phyloP scores from a whole-genome alignment of 2,113 vertebrate genomes.

The Orthonyx spaldingii region DNA sequence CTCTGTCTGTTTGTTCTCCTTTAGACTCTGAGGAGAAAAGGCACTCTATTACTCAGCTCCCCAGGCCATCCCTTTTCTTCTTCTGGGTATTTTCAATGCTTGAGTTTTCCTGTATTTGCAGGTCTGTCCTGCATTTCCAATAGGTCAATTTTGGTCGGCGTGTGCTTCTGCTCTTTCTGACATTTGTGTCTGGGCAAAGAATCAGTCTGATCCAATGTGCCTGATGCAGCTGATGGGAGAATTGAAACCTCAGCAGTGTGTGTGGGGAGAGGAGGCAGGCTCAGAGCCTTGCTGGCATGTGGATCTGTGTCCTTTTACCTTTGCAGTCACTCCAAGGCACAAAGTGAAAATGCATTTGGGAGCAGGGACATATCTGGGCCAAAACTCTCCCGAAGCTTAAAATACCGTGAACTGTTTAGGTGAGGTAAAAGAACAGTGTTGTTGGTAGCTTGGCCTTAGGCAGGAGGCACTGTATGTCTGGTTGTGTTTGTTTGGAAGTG shows the following conservation, averaged over 20 bases:
- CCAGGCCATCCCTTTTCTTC: background rate
- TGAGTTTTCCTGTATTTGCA: background rate
- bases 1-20: background rate
- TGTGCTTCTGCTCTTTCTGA: background rate
- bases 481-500: background rate
- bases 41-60: background rate
- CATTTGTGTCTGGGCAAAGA: background rate
- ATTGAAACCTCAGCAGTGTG: fast-evolving
- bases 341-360: background rate
- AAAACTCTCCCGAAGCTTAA: background rate
- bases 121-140: background rate
- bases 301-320: background rate
- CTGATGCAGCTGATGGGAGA: background rate
- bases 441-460: background rate
- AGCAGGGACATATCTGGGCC: background rate
- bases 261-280: background rate
- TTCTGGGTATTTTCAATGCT: background rate
- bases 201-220: background rate
- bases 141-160: background rate
- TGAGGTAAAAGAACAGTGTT: background rate
- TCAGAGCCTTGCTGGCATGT: background rate
- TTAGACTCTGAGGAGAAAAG: background rate
- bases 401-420: background rate
- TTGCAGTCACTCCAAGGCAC: background rate
- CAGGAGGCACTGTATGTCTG: background rate